Percentiles rank a stretch among this genome's conserved stretches.
Evolutionary conservation across 1,140 invertebrate species (phyloP).

Genomic region (Penaeus japonicus): DNA sequence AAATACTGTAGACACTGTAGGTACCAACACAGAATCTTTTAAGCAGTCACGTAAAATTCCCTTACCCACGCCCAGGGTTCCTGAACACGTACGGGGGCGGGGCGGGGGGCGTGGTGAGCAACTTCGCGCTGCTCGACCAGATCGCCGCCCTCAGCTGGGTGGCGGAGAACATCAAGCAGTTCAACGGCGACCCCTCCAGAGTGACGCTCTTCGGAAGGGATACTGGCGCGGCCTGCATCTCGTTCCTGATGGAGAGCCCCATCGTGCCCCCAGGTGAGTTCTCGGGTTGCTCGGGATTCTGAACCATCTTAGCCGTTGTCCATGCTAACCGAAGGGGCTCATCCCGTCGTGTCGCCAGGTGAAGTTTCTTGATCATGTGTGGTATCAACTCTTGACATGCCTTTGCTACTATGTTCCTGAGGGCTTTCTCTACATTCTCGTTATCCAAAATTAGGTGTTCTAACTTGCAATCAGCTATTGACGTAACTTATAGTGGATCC

Average conservation of each 20-base stretch:
- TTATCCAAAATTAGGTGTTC: too few relatives aligned
- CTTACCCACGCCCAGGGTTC: slow-evolving; percentile 70
- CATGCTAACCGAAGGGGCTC: too few relatives aligned
- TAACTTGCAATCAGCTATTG: too few relatives aligned
- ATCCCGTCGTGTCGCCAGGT: too few relatives aligned
- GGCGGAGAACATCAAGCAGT: slow-evolving; percentile 78
- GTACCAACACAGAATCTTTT: too few relatives aligned
- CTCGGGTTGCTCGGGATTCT: neutral
- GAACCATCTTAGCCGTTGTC: neutral
- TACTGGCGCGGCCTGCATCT: slow-evolving; percentile 90
- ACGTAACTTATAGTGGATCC: too few relatives aligned
- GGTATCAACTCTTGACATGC: too few relatives aligned
- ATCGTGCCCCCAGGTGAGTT: slow-evolving; percentile 64
- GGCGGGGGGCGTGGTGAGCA: slow-evolving; percentile 70
- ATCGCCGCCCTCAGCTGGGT: slow-evolving; percentile 79
- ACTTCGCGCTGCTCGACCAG: slow-evolving; percentile 78
- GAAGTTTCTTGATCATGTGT: too few relatives aligned
- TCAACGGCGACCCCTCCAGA: slow-evolving; percentile 79
- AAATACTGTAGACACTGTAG: too few relatives aligned
- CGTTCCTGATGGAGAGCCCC: slow-evolving; percentile 86
- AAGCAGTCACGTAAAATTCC: neutral
- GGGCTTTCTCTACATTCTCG: too few relatives aligned
- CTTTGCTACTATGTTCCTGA: too few relatives aligned
- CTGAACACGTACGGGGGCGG: slow-evolving; percentile 71
- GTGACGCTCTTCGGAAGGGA: slow-evolving; percentile 94